Conservation (phyloP, 2,113 vertebrate species). For the Camelus bactrianus region DNA sequence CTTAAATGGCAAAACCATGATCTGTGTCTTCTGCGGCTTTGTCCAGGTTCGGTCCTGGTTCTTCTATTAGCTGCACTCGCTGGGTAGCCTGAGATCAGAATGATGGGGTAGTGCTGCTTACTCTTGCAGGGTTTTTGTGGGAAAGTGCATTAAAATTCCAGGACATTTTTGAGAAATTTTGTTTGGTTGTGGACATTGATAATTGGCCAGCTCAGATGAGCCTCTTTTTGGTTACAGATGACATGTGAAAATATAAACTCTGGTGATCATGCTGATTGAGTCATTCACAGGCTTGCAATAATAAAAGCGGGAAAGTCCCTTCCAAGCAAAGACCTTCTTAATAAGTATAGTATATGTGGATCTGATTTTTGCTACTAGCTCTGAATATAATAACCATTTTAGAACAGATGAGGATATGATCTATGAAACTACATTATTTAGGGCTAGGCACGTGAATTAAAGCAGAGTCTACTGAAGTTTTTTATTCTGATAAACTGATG, state of each 20-base stretch:
- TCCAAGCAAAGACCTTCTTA: not conserved
- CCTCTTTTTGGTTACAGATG: slow-evolving; percentile 11
- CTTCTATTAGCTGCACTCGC: not conserved
- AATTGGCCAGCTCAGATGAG: not conserved
- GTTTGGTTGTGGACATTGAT: not conserved
- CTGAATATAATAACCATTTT: slow-evolving; percentile 16
- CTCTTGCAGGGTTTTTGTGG: not conserved
- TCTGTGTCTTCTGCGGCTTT: not conserved
- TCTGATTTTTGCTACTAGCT: not conserved
- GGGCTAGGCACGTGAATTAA: not conserved
- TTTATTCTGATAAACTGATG: not conserved
- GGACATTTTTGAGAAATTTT: not conserved
- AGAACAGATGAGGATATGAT: not conserved
- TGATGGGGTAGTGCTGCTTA: not conserved
- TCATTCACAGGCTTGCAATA: not conserved
- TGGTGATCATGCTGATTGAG: not conserved
- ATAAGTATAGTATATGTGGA: not conserved
- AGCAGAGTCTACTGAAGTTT: not conserved
- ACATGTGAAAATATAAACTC: slow-evolving; percentile 25
- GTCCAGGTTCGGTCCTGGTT: not conserved
- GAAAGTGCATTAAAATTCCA: not conserved
- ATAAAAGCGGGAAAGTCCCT: slow-evolving; percentile 1
- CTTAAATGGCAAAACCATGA: not conserved
- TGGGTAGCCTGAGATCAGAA: not conserved
- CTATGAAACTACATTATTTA: not conserved